phyloP scores from a whole-genome alignment of 1,140 invertebrate species.

The Cherax quadricarinatus region DNA sequence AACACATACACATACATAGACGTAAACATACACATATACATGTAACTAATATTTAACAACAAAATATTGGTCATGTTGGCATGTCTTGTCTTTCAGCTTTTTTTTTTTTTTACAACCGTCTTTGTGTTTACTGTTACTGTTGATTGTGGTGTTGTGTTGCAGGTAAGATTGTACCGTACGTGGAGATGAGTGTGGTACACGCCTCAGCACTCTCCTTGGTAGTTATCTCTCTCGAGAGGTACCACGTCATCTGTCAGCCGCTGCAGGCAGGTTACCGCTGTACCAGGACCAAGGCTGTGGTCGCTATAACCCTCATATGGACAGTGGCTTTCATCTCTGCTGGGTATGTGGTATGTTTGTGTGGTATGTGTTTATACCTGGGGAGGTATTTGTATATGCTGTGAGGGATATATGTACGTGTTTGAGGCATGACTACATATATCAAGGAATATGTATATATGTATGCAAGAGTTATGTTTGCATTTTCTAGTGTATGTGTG shows the following conservation, averaged over 20 bases:
- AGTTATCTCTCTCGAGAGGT: conserved; percentile 82
- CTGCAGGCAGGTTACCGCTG: conserved; percentile 93
- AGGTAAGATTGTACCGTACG: conserved; percentile 88
- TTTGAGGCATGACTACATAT: too few relatives aligned
- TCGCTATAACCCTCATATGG: conserved; percentile 91
- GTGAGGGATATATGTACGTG: too few relatives aligned
- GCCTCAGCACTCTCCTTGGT: conserved; percentile 95
- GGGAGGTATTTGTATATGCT: not conserved
- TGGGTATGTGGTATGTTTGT: conserved; percentile 37
- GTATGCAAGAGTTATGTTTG: not conserved
- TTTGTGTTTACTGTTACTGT: too few relatives aligned
- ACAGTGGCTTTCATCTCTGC: conserved; percentile 60
- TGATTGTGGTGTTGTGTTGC: not conserved
- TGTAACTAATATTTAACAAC: too few relatives aligned
- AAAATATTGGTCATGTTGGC: too few relatives aligned
- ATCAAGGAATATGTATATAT: not conserved
- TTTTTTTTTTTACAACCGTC: too few relatives aligned
- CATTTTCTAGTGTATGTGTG: too few relatives aligned
- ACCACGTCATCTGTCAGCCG: conserved; percentile 96
- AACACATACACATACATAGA: too few relatives aligned
- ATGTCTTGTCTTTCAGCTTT: too few relatives aligned
- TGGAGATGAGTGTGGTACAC: conserved; percentile 94
- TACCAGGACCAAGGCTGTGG: conserved; percentile 89
- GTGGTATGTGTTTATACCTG: not conserved
- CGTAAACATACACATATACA: too few relatives aligned